Conservation (phyloP, 2,113 vertebrate species). For the Tetrao urogallus region DNA sequence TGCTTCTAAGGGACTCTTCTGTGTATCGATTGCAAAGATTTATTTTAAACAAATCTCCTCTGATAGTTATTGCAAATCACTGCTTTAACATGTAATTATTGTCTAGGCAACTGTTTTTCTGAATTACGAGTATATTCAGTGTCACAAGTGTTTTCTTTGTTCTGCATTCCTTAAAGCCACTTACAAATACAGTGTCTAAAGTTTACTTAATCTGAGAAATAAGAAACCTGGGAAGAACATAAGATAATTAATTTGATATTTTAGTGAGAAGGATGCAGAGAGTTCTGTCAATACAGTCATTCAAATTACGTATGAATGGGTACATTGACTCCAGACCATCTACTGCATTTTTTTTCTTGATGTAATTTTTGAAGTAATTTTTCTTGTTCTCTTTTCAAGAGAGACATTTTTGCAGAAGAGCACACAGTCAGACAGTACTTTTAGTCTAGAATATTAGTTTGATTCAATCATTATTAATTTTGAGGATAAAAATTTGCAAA, state of each 20-base stretch:
- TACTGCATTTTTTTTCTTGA: background rate
- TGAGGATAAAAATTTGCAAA: background rate
- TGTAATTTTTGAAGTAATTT: background rate
- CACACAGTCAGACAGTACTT: background rate
- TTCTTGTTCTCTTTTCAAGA: background rate
- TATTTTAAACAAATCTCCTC: background rate
- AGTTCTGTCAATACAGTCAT: background rate
- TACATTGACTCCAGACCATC: background rate
- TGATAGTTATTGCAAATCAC: background rate
- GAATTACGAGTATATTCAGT: background rate
- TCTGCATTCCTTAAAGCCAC: background rate
- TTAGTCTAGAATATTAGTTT: background rate
- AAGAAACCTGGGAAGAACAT: background rate
- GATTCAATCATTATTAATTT: background rate
- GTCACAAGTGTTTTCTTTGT: background rate
- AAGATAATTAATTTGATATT: background rate
- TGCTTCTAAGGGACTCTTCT: background rate
- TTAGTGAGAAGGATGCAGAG: background rate
- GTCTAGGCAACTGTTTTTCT: background rate
- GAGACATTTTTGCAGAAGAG: background rate
- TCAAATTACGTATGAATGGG: background rate
- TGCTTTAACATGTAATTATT: constrained; percentile 1
- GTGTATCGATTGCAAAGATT: background rate
- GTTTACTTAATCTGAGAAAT: background rate
- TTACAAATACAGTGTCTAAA: background rate